A percentile compares a stretch with the other conserved stretches of the same genome.
Conservation (phyloP, 2,888 invertebrate species). For the Oscheius myriophilus region DNA sequence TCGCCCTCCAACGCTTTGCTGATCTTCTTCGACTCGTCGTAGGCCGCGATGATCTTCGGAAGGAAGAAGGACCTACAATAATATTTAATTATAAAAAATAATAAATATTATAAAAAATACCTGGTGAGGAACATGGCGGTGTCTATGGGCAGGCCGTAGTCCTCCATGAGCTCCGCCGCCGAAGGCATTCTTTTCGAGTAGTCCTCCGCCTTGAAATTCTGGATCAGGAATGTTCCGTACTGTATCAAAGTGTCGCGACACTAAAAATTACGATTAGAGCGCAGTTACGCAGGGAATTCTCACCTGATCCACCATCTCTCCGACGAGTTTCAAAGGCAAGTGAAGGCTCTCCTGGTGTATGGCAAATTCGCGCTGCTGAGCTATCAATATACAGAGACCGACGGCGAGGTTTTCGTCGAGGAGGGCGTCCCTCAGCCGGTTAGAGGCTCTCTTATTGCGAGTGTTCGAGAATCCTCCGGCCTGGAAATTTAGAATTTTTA, state of each 20-base stretch:
- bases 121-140: slow-evolving; percentile 97
- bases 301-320: slow-evolving; percentile 79
- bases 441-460: slow-evolving; percentile 92
- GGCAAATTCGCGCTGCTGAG: slow-evolving; percentile 95
- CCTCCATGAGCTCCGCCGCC: slow-evolving; percentile 73
- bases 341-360: slow-evolving; percentile 77
- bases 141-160: slow-evolving; percentile 92
- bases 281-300: background rate
- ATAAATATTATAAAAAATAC: slow-evolving; percentile 35
- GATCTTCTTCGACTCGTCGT: slow-evolving; percentile 45
- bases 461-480: slow-evolving; percentile 97
- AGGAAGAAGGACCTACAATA: background rate
- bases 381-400: slow-evolving; percentile 89
- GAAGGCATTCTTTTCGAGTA: slow-evolving; percentile 75
- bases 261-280: slow-evolving; percentile 75
- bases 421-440: slow-evolving; percentile 91
- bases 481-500: slow-evolving; percentile 74
- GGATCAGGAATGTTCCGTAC: slow-evolving; percentile 93
- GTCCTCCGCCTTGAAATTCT: slow-evolving; percentile 91
- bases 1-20: slow-evolving; percentile 26
- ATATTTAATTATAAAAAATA: slow-evolving; percentile 18
- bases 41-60: slow-evolving; percentile 32
- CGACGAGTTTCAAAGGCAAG: slow-evolving; percentile 80
- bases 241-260: slow-evolving; percentile 98
- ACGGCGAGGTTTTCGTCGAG: slow-evolving; percentile 90